Base-by-base conservation (phyloP, 2,888 invertebrate species). In the Camptogramma bilineatum region DNA sequence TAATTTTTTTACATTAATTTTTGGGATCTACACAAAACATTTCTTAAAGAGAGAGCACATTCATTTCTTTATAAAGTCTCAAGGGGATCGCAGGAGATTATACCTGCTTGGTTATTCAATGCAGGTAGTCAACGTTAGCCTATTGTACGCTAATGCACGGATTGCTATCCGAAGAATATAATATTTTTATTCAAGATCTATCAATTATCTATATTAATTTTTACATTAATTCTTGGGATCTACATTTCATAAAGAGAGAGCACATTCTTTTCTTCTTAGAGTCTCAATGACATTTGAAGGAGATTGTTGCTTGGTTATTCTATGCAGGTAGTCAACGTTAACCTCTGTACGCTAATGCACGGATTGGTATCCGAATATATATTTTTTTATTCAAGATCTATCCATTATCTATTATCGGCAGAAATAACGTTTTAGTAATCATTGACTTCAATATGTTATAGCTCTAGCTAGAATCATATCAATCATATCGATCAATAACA, bases 51-150 rank as follows among this genome's bases (percentile, higher is more conserved):
- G 4, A 57, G 16, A 60, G 56, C 28, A 52, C 54, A 54, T 56
- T 53, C 52, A 42, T 54, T 52, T 53, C 54, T 47, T 54, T 52
- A 39, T 59, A 16, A n/a, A 13, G 34, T 52, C 10, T 46, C 50
- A 57, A 66, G 52, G 64, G 54, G 59, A 60, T 57, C 67, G 48
- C 67, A 68, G 68, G 70, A 65, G 61, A 58, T 42, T 66, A 42
- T 54, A 66, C 44, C 44, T 44, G 17, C 17, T 44, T 17, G 8
- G 16, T 44, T 13, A 42, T 44, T 13, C 17, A 17, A 17, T 65
- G 53, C 62, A 69, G 59, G 60, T 66, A 66, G 66, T 55, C 44
- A 50, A 34, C 50, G 59, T 44, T 68, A 44, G 44, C 19, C 34
- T 62, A 56, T 62, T 70, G 50, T 61, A 42, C 8, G 44, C 8